Evolutionary conservation across 2,888 invertebrate genomes (phyloP), one percentile per base, ranked within the genome.

Genomic region (Alloplasta piceator): DNA sequence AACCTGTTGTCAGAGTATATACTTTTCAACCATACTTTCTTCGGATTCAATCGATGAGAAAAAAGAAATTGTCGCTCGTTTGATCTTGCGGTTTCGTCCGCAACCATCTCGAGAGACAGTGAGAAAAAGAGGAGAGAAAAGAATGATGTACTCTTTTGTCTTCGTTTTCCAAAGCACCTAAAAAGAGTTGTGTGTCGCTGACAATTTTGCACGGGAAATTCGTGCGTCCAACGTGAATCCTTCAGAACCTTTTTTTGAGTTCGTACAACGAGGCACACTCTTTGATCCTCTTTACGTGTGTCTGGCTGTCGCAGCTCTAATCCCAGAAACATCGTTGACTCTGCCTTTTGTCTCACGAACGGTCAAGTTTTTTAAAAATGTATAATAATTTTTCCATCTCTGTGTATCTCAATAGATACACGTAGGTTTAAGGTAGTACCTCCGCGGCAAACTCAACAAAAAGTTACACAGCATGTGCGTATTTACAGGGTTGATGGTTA

Each of bases 281-380:
- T 55, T 16, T 41, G 60, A 60, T 60, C 60, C 12, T 12, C 39
- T 39, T 60, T 60, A 38, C 14, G 12, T 39, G 10, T 38, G n/a
- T n/a, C 14, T 38, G 6, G 5, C 12, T 26, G 60, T 60, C 6
- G 41, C 26, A 39, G 26, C 1, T 26, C 26, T 26, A 56, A 56
- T 7, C 14, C 43, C 46, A 56, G 46, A 36, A 12, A 6, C 36
- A 14, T 10, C 39, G 63, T 6, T 14, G 14, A 14, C 72, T 56
- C 26, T 26, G 7, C 5, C 36, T 41, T 36, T 56, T 64, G 63
- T 64, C 43, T 56, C 56, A 38, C 38, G 46, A 39, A 56, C 16
- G 38, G 56, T 74, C 56, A 48, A 26, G 6, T 56, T 52, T 52
- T 52, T 50, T 50, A n/a, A n/a, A n/a, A n/a, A n/a, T n/a, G n/a